Percentiles rank a stretch among this genome's conserved stretches.
Evolutionary conservation across 1,140 invertebrate genomes (phyloP).

Genomic region (Plodia interpunctella): DNA sequence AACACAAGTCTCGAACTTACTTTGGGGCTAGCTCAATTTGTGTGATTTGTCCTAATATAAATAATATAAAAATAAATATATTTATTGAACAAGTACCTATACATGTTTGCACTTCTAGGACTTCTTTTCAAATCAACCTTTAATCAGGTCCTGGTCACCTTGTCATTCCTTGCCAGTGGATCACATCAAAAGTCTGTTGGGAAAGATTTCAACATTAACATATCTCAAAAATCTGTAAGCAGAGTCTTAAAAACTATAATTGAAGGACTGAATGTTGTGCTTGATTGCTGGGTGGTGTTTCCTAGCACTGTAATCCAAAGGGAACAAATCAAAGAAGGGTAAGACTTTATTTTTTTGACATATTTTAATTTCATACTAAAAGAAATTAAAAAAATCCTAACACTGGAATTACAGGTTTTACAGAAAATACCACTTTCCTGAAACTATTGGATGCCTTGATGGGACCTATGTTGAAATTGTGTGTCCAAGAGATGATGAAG

Average conservation of each 20-base stretch:
- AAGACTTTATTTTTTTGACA: conserved; percentile 9
- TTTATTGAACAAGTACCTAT: too few relatives aligned
- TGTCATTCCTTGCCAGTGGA: conserved; percentile 41
- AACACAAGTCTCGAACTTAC: too few relatives aligned
- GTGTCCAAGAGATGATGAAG: conserved; percentile 46
- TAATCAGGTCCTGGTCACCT: conserved; percentile 36
- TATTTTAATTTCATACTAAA: not conserved
- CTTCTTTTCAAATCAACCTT: conserved; percentile 3
- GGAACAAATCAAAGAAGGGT: conserved; percentile 43
- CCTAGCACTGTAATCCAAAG: conserved; percentile 30
- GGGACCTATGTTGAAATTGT: conserved; percentile 44
- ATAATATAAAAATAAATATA: too few relatives aligned
- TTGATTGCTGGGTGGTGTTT: conserved; percentile 38
- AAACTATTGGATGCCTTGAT: conserved; percentile 42
- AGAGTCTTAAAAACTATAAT: conserved; percentile 39
- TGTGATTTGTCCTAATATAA: too few relatives aligned
- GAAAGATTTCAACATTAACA: conserved; percentile 39
- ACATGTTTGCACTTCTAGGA: too few relatives aligned
- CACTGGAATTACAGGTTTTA: conserved; percentile 29
- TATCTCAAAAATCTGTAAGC: conserved; percentile 46
- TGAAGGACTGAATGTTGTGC: conserved; percentile 37
- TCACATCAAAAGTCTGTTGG: conserved; percentile 41
- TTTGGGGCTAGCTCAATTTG: too few relatives aligned
- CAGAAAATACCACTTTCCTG: conserved; percentile 44
- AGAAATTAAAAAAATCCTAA: too few relatives aligned